Conservation (phyloP, 2,113 vertebrate genomes). For the Perca fluviatilis region DNA sequence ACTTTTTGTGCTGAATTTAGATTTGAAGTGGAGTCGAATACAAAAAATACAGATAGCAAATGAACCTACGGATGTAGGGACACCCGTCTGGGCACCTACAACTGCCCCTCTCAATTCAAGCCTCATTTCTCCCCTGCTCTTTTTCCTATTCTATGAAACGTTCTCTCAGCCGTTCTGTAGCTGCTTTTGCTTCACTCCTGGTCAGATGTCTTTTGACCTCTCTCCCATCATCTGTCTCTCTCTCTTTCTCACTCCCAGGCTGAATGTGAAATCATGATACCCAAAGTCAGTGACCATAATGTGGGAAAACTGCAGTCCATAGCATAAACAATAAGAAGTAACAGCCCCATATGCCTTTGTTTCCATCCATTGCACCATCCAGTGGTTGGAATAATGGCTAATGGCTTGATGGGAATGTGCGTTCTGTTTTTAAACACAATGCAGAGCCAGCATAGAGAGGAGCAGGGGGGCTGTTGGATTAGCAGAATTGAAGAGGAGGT, state of each 20-base stretch:
- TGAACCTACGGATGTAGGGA: too few relatives aligned
- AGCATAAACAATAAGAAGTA: slow-evolving; percentile 28
- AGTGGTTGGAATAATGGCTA: slow-evolving; percentile 33
- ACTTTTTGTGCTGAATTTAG: too few relatives aligned
- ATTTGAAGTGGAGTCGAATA: too few relatives aligned
- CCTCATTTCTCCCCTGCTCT: not conserved
- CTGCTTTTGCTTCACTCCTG: not conserved
- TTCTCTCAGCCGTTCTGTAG: not conserved
- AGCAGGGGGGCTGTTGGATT: not conserved
- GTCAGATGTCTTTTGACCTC: not conserved
- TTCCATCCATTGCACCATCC: slow-evolving; percentile 42
- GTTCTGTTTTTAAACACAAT: slow-evolving; percentile 50
- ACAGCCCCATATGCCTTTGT: slow-evolving; percentile 23
- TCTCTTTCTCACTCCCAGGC: not conserved
- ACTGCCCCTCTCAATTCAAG: not conserved
- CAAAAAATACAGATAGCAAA: too few relatives aligned
- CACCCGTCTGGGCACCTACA: too few relatives aligned
- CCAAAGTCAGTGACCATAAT: slow-evolving; percentile 18
- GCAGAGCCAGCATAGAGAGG: slow-evolving; percentile 1
- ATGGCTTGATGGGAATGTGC: slow-evolving; percentile 48
- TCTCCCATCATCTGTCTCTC: not conserved
- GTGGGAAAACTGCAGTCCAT: slow-evolving; percentile 17
- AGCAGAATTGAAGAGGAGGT: not conserved
- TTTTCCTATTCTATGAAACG: not conserved
- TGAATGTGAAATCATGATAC: slow-evolving; percentile 6